Conservation (phyloP, 1,140 invertebrate genomes). For the Drosophila ficusphila region DNA sequence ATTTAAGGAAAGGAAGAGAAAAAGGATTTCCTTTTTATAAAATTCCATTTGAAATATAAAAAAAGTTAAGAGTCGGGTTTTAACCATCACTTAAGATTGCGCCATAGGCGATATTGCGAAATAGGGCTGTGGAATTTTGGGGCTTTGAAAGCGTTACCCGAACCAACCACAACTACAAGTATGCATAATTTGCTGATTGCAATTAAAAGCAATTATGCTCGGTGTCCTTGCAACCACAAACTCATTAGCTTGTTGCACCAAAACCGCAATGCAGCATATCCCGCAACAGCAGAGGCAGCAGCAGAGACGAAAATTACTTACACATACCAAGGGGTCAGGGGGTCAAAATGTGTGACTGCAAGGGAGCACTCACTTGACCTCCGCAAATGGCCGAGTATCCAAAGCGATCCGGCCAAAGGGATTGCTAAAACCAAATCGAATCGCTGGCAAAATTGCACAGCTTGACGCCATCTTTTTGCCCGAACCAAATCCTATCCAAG, state of each 20-base stretch:
- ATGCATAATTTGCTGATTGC: constrained; percentile 78
- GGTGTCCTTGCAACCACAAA: constrained; percentile 73
- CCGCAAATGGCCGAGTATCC: not conserved
- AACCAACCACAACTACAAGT: constrained; percentile 50
- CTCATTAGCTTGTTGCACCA: constrained; percentile 79
- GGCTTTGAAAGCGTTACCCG: not conserved
- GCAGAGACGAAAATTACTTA: constrained; percentile 44
- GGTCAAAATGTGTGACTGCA: not conserved
- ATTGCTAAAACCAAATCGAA: constrained; percentile 51
- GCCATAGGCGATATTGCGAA: not conserved
- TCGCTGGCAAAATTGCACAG: constrained; percentile 51
- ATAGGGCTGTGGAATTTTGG: not conserved
- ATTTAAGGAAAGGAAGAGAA: too few species aligned
- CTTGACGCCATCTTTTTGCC: constrained; percentile 53
- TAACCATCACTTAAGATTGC: not conserved
- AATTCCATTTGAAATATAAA: not conserved
- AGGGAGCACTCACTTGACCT: constrained; percentile 39
- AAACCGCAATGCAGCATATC: constrained; percentile 75
- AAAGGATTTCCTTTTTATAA: too few species aligned
- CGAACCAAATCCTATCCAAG: not conserved
- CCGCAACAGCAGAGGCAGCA: constrained; percentile 44
- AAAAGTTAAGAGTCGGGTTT: too few species aligned
- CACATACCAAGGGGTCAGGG: constrained; percentile 7
- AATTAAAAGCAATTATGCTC: constrained; percentile 81
- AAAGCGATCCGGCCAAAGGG: constrained; percentile 3